Evolutionary conservation across 2,113 vertebrate species (phyloP).

Genomic region (Myotis yumanensis): DNA sequence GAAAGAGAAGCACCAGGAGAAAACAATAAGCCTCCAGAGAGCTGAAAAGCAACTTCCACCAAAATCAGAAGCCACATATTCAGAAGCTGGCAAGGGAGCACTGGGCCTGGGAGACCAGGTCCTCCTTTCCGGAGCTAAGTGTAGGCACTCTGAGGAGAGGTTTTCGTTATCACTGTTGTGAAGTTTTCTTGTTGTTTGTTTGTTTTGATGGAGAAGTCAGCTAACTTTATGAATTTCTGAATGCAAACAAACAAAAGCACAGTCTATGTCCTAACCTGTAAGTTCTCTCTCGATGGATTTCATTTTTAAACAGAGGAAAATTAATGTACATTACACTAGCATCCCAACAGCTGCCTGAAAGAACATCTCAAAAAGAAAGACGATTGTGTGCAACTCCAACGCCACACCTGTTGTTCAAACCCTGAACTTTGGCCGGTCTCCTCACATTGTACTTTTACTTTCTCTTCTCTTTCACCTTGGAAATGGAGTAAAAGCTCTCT

Average conservation of each 20-base stretch:
- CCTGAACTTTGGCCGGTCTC: background rate
- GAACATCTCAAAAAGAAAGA: background rate
- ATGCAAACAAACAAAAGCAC: background rate
- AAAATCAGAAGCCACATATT: background rate
- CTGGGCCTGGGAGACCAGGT: background rate
- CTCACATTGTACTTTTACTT: background rate
- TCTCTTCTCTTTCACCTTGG: constrained; percentile 1
- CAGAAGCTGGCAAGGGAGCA: background rate
- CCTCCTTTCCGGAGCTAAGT: background rate
- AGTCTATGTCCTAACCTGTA: background rate
- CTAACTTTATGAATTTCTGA: constrained; percentile 3
- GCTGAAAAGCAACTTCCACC: background rate
- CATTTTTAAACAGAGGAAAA: background rate
- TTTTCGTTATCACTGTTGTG: no score
- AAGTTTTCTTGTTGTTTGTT: background rate
- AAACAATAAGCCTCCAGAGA: background rate
- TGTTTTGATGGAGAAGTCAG: background rate
- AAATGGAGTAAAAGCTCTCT: background rate
- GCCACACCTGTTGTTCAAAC: fast-evolving
- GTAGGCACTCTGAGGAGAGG: background rate
- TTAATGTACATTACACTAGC: background rate
- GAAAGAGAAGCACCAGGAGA: background rate
- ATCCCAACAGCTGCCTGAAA: background rate
- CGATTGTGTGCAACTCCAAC: background rate
- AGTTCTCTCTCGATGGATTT: background rate